Evolutionary conservation across 1,140 invertebrate genomes (phyloP).

Genomic region (Pantala flavescens): DNA sequence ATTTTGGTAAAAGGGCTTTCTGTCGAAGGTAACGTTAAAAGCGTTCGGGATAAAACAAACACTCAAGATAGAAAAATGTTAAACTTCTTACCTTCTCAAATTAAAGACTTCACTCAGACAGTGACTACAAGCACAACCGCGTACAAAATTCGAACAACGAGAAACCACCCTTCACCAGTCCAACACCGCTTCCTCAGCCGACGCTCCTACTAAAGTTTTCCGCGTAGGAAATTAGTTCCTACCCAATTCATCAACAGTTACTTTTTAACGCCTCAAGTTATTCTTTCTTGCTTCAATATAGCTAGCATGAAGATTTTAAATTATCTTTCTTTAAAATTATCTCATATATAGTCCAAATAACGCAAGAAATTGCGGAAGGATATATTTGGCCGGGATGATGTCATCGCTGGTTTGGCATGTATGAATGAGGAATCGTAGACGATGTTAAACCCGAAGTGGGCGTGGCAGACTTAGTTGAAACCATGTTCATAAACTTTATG

Average conservation of each 20-base stretch:
- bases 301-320: too few relatives aligned
- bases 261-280: too few relatives aligned
- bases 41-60: background rate
- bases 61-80: background rate
- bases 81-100: background rate
- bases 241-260: too few relatives aligned
- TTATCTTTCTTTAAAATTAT: too few relatives aligned
- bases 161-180: background rate
- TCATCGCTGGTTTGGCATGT: constrained; percentile 8
- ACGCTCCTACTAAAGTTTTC: background rate
- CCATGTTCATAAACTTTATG: too few relatives aligned
- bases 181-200: constrained; percentile 6
- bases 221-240: too few relatives aligned
- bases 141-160: background rate
- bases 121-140: background rate
- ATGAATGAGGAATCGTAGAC: background rate
- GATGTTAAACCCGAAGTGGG: background rate
- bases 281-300: too few relatives aligned
- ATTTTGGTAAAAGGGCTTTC: background rate
- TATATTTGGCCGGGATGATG: background rate
- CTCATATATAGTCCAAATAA: background rate
- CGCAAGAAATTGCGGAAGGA: background rate
- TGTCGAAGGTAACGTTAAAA: background rate
- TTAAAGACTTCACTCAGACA: background rate
- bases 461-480: background rate